Conservation (phyloP, 2,113 vertebrate genomes). For the Scomber japonicus region DNA sequence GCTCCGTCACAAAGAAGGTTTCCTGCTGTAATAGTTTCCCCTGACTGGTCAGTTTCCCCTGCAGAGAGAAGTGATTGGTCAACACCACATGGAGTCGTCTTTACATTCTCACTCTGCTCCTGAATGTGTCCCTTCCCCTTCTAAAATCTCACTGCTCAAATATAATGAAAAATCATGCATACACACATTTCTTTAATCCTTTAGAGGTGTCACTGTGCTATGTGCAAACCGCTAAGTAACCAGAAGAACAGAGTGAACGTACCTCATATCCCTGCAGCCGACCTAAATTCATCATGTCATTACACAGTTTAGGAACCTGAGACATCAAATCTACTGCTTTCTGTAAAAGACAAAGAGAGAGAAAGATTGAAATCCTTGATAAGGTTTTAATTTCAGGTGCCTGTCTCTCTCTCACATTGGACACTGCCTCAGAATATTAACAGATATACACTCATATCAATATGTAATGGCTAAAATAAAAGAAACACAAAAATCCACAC, state of each 20-base stretch:
- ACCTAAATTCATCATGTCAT: conserved; percentile 99
- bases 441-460: too few relatives aligned
- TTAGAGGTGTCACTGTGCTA: too few relatives aligned
- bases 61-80: conserved; percentile 4
- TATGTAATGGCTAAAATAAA: too few relatives aligned
- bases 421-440: too few relatives aligned
- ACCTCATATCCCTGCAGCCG: conserved; percentile 98
- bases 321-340: conserved; percentile 96
- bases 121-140: too few relatives aligned
- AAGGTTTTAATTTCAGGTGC: not conserved
- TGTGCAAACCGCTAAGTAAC: not conserved
- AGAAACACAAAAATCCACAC: too few relatives aligned
- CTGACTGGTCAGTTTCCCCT: conserved; percentile 97
- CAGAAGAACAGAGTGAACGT: not conserved
- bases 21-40: conserved; percentile 98
- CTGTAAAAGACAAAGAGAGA: conserved; percentile 64
- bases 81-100: not conserved
- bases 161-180: too few relatives aligned
- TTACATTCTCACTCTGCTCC: too few relatives aligned
- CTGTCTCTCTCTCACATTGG: too few relatives aligned
- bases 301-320: conserved; percentile 98
- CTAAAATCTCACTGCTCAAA: too few relatives aligned
- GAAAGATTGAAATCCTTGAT: not conserved
- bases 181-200: too few relatives aligned
- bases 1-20: conserved; percentile 96